These are phyloP conservation scores for Potamarius usumacintae DNA, from an alignment of 2,113 vertebrate genomes.

Conservation along the genomic window DNA sequence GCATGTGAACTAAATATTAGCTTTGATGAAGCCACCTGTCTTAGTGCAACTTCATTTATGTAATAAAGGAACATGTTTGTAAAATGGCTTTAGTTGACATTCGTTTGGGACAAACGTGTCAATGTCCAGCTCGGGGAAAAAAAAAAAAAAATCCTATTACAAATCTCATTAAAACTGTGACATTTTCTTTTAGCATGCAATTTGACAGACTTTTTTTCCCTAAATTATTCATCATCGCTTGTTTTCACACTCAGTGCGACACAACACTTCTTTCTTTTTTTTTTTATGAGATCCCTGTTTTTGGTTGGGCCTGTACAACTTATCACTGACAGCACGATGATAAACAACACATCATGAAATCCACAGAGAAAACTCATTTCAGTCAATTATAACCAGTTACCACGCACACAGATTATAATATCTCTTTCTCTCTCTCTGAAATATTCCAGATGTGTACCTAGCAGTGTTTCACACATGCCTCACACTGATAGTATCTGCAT, in stretches of 20 bases:
- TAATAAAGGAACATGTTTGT: neutral
- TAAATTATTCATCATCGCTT: constrained; percentile 3
- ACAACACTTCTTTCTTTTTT: neutral
- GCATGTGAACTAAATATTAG: neutral
- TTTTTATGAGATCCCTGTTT: constrained; percentile 7
- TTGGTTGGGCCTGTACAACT: constrained; percentile 10
- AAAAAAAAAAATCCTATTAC: neutral
- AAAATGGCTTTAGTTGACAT: neutral
- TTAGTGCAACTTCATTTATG: neutral
- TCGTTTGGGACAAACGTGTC: neutral
- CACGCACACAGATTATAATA: constrained; percentile 54
- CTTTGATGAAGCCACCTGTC: neutral
- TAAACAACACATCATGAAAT: constrained; percentile 45
- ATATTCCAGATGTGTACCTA: constrained; percentile 8
- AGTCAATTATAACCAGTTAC: constrained; percentile 61
- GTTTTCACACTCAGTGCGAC: neutral
- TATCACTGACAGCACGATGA: constrained; percentile 52
- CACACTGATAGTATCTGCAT: neutral
- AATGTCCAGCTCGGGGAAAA: neutral
- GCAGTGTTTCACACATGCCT: constrained; percentile 33
- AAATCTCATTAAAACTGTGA: constrained; percentile 25
- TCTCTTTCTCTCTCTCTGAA: constrained; percentile 8
- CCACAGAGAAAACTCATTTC: constrained; percentile 59
- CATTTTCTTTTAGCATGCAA: neutral
- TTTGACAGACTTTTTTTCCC: neutral